Evolutionary conservation across 2,888 invertebrate genomes (phyloP).

Genomic region (Xanthorhoe designata): DNA sequence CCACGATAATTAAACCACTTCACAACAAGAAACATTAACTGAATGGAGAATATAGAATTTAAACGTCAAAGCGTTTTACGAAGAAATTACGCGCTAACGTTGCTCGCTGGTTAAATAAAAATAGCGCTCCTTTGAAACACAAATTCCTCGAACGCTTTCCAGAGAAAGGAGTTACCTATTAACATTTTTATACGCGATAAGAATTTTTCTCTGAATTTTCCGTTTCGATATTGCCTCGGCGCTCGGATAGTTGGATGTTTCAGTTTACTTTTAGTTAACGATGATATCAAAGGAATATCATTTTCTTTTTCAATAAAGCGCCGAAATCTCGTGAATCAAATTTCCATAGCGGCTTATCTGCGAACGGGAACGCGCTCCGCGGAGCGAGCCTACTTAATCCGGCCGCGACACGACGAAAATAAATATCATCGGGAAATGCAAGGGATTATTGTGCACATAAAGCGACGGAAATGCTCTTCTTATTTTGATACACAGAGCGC

Average conservation of each 20-base stretch:
- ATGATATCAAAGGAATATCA: slow-evolving; percentile 46
- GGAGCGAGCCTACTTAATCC: slow-evolving; percentile 36
- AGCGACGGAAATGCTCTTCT: slow-evolving; percentile 29
- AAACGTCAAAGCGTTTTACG: slow-evolving; percentile 35
- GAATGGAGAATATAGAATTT: slow-evolving; percentile 37
- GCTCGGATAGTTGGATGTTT: slow-evolving; percentile 40
- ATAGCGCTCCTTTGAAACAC: slow-evolving; percentile 46
- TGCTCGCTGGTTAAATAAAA: slow-evolving; percentile 38
- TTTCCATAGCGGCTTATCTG: slow-evolving; percentile 50
- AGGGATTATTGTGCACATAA: slow-evolving; percentile 41
- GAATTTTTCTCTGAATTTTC: slow-evolving; percentile 34
- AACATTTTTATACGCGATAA: slow-evolving; percentile 43
- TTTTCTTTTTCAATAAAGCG: slow-evolving; percentile 49
- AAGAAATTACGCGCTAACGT: slow-evolving; percentile 36
- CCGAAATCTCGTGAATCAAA: slow-evolving; percentile 48
- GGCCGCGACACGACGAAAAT: slow-evolving; percentile 35
- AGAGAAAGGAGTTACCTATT: slow-evolving; percentile 45
- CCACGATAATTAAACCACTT: slow-evolving; percentile 39
- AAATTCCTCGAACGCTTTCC: slow-evolving; percentile 47
- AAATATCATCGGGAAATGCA: slow-evolving; percentile 45
- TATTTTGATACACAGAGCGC: slow-evolving; percentile 35
- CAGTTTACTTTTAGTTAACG: slow-evolving; percentile 42
- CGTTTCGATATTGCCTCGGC: slow-evolving; percentile 40
- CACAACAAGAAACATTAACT: slow-evolving; percentile 39
- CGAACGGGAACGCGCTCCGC: slow-evolving; percentile 31